Conservation (phyloP, 2,113 vertebrate species). For the Tiliqua scincoides region DNA sequence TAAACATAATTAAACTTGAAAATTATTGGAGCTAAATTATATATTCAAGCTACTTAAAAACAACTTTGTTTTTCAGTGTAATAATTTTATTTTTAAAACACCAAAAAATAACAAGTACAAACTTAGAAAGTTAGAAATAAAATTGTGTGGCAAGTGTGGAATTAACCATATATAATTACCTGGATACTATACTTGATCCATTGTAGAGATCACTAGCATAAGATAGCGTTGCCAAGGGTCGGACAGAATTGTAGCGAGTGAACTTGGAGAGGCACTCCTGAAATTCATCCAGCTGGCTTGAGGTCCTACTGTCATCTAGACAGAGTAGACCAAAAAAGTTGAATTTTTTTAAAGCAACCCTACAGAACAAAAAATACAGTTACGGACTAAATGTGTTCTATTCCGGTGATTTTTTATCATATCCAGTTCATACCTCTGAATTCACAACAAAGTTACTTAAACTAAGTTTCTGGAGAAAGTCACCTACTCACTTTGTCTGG, state of each 20-base stretch:
- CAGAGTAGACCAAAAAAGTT: background rate
- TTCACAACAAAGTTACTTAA: slow-evolving; percentile 14
- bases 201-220: slow-evolving; percentile 99
- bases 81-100: too few relatives aligned
- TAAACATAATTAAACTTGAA: slow-evolving; percentile 29
- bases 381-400: background rate
- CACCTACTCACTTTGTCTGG: slow-evolving; percentile 1
- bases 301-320: slow-evolving; percentile 92
- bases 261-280: slow-evolving; percentile 98
- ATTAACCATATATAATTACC: slow-evolving; percentile 76
- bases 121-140: too few relatives aligned
- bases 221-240: slow-evolving; percentile 93
- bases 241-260: slow-evolving; percentile 96
- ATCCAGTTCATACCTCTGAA: background rate
- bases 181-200: slow-evolving; percentile 98
- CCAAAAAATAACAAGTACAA: too few relatives aligned
- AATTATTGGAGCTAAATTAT: slow-evolving; percentile 32
- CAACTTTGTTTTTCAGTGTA: too few relatives aligned
- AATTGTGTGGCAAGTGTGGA: too few relatives aligned
- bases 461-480: slow-evolving; percentile 11
- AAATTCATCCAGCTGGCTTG: slow-evolving; percentile 97
- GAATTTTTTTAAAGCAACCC: slow-evolving; percentile 1
- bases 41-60: slow-evolving; percentile 38
- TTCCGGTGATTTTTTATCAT: background rate
- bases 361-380: slow-evolving; percentile 2